Evolutionary conservation across 2,888 invertebrate genomes (phyloP).

Genomic region (Meandrusa payeni): DNA sequence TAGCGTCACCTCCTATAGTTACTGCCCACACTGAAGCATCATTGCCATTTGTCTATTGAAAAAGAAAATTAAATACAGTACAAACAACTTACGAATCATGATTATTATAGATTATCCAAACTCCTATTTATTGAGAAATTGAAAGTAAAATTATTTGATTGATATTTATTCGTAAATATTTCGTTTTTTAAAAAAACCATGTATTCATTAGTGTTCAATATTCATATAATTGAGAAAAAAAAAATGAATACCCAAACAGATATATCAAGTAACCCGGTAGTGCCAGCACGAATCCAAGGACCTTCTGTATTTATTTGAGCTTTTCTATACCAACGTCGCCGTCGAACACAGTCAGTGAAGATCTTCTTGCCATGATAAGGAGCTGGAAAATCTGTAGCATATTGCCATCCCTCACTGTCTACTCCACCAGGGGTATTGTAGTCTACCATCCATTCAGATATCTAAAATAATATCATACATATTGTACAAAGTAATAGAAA

Average conservation of each 20-base stretch:
- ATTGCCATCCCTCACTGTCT: slow-evolving; percentile 96
- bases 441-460: slow-evolving; percentile 96
- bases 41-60: slow-evolving; percentile 47
- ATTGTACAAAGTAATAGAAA: neutral
- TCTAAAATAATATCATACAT: slow-evolving; percentile 51
- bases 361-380: slow-evolving; percentile 92
- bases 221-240: no score
- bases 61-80: neutral
- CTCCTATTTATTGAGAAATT: no score
- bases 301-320: slow-evolving; percentile 91
- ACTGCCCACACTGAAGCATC: slow-evolving; percentile 90
- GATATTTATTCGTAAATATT: no score
- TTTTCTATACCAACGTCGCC: slow-evolving; percentile 91
- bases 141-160: no score
- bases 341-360: slow-evolving; percentile 93
- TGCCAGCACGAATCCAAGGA: slow-evolving; percentile 94
- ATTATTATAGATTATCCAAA: no score
- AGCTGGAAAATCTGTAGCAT: slow-evolving; percentile 94
- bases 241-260: slow-evolving; percentile 88
- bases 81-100: no score
- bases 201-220: no score
- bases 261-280: slow-evolving; percentile 90
- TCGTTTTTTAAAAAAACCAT: no score
- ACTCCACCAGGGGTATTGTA: slow-evolving; percentile 94
- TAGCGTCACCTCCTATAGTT: slow-evolving; percentile 91